Evolutionary conservation across 1,140 invertebrate species (phyloP).

Genomic region (Octopus bimaculoides): DNA sequence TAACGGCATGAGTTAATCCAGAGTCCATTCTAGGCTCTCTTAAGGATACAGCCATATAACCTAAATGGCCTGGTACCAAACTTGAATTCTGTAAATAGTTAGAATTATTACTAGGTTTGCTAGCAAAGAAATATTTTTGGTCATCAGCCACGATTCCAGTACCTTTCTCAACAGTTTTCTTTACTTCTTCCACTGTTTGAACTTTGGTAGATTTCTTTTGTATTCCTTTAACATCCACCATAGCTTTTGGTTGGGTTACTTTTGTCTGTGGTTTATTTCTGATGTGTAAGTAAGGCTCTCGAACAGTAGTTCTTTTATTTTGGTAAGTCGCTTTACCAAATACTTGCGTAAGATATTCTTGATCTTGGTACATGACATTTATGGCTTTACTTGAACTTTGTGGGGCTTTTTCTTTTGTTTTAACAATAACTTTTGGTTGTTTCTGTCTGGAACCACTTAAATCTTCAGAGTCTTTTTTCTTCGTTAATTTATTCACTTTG

Average conservation of each 20-base stretch:
- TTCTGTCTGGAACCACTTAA: background rate
- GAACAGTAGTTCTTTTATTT: conserved; percentile 45
- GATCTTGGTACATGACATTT: conserved; percentile 17
- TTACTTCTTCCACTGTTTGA: conserved; percentile 18
- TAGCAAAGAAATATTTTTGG: conserved; percentile 5
- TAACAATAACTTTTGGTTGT: background rate
- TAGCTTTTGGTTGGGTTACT: background rate
- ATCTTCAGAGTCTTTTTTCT: background rate
- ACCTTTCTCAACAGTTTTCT: background rate
- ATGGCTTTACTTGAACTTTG: background rate
- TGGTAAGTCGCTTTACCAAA: conserved; percentile 50
- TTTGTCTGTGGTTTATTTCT: conserved; percentile 39
- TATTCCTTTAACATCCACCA: background rate
- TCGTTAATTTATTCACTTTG: background rate
- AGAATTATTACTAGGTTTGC: background rate
- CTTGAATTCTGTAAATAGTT: background rate
- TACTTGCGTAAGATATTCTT: conserved; percentile 41
- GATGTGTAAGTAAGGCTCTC: conserved; percentile 48
- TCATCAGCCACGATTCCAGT: background rate
- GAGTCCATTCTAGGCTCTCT: conserved; percentile 43
- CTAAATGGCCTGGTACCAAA: conserved; percentile 36
- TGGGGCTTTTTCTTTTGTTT: background rate
- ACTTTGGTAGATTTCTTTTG: conserved; percentile 31
- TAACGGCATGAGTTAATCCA: conserved; percentile 24
- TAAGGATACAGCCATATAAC: conserved; percentile 49